Conservation (phyloP, 2,888 invertebrate species). For the Heliconius ismenius region DNA sequence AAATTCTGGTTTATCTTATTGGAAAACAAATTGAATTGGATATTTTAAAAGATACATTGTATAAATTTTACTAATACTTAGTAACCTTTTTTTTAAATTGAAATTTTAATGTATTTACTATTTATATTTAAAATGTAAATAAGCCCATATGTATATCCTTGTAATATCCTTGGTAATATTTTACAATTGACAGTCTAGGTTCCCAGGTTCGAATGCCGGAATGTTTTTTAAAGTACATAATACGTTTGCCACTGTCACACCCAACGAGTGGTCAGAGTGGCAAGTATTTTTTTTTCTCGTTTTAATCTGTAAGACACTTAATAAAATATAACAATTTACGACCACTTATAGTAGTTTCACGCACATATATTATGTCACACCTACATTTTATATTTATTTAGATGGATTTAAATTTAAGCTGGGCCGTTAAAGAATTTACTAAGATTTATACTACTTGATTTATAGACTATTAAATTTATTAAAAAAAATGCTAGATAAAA, state of each 20-base stretch:
- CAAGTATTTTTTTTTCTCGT: constrained; percentile 15
- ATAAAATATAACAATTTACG: constrained; percentile 23
- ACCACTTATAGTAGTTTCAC: not conserved
- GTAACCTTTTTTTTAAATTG: too few species aligned
- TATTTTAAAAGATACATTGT: too few species aligned
- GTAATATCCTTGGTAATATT: not conserved
- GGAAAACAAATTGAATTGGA: too few species aligned
- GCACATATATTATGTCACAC: not conserved
- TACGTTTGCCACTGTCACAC: constrained; percentile 32
- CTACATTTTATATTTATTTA: not conserved
- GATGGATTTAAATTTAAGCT: constrained; percentile 5
- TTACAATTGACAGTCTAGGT: not conserved
- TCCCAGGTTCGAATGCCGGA: too few species aligned
- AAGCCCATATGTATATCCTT: too few species aligned
- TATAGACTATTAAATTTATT: constrained; percentile 8
- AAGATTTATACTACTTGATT: not conserved
- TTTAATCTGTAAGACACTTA: constrained; percentile 20
- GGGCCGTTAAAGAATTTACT: not conserved
- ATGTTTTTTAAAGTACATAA: constrained; percentile 27
- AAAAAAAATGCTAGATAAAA: not conserved
- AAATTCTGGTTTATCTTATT: too few species aligned
- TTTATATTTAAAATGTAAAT: too few species aligned
- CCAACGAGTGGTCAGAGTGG: constrained; percentile 11
- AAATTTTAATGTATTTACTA: too few species aligned
- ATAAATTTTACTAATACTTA: too few species aligned